Conservation (phyloP, 2,797 vertebrate genomes). For the Nyctibius grandis region DNA sequence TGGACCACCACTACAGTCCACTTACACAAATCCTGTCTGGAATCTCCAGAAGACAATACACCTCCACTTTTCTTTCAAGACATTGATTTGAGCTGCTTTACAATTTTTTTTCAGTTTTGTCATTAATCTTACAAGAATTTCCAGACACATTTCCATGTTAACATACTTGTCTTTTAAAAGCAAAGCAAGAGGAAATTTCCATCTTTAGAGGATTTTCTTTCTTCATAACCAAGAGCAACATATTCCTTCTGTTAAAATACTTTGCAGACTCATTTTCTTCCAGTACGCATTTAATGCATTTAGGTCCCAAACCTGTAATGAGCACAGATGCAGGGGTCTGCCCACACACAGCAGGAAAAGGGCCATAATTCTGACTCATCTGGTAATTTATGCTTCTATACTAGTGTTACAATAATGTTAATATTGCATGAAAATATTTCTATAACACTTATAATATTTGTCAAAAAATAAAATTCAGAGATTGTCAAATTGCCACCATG, state of each 20-base stretch:
- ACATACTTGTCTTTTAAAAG: background rate
- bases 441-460: slow-evolving; percentile 61
- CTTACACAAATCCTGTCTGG: background rate
- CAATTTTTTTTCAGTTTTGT: background rate
- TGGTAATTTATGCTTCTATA: slow-evolving; percentile 67
- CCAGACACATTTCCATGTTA: background rate
- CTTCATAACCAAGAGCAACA: background rate
- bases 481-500: slow-evolving; percentile 53
- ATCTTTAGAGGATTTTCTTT: background rate
- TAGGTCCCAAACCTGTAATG: slow-evolving; percentile 59
- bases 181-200: background rate
- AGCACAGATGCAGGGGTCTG: slow-evolving; percentile 62
- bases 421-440: slow-evolving; percentile 68
- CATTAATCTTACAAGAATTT: background rate
- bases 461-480: slow-evolving; percentile 46
- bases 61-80: background rate
- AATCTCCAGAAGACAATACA: background rate
- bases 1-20: background rate
- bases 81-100: background rate
- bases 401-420: slow-evolving; percentile 61
- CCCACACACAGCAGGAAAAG: slow-evolving; percentile 64
- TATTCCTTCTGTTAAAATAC: background rate
- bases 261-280: slow-evolving; percentile 8
- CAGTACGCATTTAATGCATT: background rate
- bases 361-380: slow-evolving; percentile 67